phyloP scores from a whole-genome alignment of 2,797 vertebrate genomes.

The Sparidentex hasta region DNA sequence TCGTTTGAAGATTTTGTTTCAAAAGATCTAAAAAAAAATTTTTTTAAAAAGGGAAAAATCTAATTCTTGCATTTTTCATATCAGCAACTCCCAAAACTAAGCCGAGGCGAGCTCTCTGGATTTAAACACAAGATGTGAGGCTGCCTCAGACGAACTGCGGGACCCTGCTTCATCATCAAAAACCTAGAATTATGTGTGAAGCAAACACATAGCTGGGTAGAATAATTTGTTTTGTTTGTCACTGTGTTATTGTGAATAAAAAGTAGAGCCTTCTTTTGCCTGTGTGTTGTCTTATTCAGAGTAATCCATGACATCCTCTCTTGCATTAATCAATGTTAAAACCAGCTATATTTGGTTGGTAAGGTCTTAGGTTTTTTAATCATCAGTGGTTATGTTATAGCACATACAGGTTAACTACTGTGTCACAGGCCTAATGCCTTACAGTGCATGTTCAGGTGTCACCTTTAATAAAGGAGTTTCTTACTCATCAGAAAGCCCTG shows the following conservation, averaged over 20 bases:
- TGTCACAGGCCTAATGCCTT: slow-evolving; percentile 9
- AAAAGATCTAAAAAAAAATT: neutral
- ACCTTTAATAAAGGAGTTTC: neutral
- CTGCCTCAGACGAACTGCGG: slow-evolving; percentile 12
- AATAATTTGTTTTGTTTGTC: neutral
- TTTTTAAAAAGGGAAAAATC: neutral
- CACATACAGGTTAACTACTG: neutral
- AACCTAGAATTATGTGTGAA: slow-evolving; percentile 5
- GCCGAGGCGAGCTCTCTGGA: slow-evolving; percentile 15
- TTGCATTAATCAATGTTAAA: neutral
- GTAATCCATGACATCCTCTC: neutral
- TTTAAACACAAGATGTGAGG: slow-evolving; percentile 21
- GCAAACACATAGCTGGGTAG: slow-evolving; percentile 3
- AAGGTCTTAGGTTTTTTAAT: neutral
- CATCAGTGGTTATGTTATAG: neutral
- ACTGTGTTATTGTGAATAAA: neutral
- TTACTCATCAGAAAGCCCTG: neutral
- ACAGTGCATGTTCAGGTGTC: slow-evolving; percentile 3
- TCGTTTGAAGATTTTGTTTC: neutral
- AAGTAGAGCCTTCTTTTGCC: neutral
- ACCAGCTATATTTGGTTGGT: neutral
- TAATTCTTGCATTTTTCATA: slow-evolving; percentile 31
- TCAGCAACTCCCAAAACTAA: slow-evolving; percentile 17
- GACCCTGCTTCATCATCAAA: slow-evolving; percentile 22
- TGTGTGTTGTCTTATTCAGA: neutral